These are phyloP conservation scores for Marmota monax DNA, from an alignment of 2,113 vertebrate genomes.

Conservation along the genomic window DNA sequence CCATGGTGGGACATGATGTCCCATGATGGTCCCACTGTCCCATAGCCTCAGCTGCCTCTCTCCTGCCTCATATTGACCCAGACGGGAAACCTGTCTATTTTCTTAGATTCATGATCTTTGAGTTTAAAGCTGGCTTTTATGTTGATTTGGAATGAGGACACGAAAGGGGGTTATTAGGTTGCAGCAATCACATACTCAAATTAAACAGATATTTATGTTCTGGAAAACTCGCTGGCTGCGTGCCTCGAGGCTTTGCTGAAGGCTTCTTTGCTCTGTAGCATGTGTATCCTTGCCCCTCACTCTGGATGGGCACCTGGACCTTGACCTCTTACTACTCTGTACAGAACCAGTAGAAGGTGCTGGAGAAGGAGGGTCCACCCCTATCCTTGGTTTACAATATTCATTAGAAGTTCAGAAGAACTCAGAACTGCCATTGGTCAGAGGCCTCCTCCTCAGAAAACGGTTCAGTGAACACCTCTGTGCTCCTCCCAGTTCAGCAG, in stretches of 20 bases:
- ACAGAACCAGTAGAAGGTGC: neutral
- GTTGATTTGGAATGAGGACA: neutral
- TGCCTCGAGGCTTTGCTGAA: neutral
- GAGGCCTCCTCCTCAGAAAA: neutral
- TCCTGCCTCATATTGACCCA: neutral
- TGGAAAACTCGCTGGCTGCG: neutral
- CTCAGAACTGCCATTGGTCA: neutral
- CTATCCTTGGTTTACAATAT: neutral
- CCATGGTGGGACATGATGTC: too few species aligned
- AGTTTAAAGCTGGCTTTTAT: neutral
- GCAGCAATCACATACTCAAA: neutral
- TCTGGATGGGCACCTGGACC: neutral
- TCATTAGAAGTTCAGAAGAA: neutral
- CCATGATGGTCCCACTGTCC: neutral
- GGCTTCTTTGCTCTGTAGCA: neutral
- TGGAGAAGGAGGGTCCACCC: neutral
- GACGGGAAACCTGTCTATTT: neutral
- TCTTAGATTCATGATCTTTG: constrained; percentile 34
- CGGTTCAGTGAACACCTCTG: neutral
- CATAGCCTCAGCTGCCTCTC: neutral
- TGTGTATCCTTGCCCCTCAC: neutral
- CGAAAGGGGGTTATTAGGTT: neutral
- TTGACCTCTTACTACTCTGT: neutral
- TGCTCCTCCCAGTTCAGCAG: accelerated
- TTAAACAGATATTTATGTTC: constrained; percentile 13